These are phyloP conservation scores for Epinephelus malabaricus DNA, from an alignment of 2,797 vertebrate species.

Conservation along the genomic window DNA sequence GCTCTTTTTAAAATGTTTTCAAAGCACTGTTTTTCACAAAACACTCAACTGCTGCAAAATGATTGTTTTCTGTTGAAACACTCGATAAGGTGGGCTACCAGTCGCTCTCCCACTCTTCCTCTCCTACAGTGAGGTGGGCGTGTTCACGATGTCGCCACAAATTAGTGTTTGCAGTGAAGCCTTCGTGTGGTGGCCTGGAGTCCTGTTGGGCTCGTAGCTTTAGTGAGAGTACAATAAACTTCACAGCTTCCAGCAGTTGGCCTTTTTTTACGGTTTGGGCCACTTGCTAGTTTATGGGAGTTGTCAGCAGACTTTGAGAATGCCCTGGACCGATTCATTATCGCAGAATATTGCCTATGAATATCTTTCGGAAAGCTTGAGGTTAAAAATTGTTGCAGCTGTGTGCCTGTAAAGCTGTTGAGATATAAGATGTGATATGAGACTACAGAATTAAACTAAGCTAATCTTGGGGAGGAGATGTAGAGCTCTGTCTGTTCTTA, in stretches of 20 bases:
- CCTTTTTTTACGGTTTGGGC: constrained; percentile 13
- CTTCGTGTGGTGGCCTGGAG: neutral
- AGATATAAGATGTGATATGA: constrained; percentile 17
- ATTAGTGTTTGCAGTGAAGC: constrained; percentile 54
- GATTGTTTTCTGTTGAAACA: constrained; percentile 31
- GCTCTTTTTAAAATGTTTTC: neutral
- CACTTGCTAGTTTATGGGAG: constrained; percentile 32
- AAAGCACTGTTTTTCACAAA: constrained; percentile 4
- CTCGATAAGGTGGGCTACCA: constrained; percentile 13
- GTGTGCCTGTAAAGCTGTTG: neutral
- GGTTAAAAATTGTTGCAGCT: neutral
- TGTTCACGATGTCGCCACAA: constrained; percentile 38
- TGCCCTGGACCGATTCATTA: neutral
- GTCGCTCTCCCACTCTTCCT: neutral
- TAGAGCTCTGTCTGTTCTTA: neutral
- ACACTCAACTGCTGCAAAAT: constrained; percentile 1
- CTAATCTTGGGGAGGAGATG: constrained; percentile 7
- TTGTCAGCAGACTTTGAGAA: constrained; percentile 10
- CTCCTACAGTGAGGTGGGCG: constrained; percentile 9
- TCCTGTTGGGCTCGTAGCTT: constrained; percentile 20
- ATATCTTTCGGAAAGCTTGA: neutral
- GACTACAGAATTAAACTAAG: neutral
- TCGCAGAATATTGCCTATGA: constrained; percentile 5
- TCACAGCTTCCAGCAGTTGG: constrained; percentile 40
- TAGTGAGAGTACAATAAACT: constrained; percentile 37